Conservation (phyloP, 2,888 invertebrate genomes). For the Actias luna region DNA sequence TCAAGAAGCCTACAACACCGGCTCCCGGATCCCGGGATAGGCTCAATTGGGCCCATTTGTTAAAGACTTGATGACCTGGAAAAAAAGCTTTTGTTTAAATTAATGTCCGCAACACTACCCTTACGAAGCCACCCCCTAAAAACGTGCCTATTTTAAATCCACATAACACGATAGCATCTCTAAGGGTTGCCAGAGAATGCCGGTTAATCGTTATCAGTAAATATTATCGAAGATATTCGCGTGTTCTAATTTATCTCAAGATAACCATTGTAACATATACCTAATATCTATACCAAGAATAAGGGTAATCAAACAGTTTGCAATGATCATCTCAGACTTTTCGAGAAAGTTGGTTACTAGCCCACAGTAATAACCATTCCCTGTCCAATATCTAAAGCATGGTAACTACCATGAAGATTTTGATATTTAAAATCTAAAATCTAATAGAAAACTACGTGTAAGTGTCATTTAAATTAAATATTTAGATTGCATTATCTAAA, state of each 20-base stretch:
- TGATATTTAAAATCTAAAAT: too few relatives aligned
- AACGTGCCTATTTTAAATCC: neutral
- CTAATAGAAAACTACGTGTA: too few relatives aligned
- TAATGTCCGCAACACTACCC: neutral
- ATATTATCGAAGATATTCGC: neutral
- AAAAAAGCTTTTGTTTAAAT: constrained; percentile 16
- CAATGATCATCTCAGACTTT: too few relatives aligned
- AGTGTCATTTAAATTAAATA: too few relatives aligned
- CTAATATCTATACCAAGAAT: too few relatives aligned
- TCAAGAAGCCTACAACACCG: constrained; percentile 88
- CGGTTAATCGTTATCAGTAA: neutral
- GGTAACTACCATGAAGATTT: too few relatives aligned
- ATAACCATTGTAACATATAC: too few relatives aligned
- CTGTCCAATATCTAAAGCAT: too few relatives aligned
- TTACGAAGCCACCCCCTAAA: neutral
- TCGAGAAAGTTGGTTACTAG: too few relatives aligned
- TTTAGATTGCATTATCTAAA: too few relatives aligned
- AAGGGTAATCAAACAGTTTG: too few relatives aligned
- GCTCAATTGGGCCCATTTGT: constrained; percentile 92
- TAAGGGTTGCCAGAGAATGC: neutral
- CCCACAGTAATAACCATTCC: too few relatives aligned
- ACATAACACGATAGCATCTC: neutral
- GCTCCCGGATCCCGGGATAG: constrained; percentile 82
- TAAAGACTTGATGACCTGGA: constrained; percentile 89
- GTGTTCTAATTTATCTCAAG: neutral